Conservation (phyloP, 2,888 invertebrate genomes). For the Spodoptera picta region DNA sequence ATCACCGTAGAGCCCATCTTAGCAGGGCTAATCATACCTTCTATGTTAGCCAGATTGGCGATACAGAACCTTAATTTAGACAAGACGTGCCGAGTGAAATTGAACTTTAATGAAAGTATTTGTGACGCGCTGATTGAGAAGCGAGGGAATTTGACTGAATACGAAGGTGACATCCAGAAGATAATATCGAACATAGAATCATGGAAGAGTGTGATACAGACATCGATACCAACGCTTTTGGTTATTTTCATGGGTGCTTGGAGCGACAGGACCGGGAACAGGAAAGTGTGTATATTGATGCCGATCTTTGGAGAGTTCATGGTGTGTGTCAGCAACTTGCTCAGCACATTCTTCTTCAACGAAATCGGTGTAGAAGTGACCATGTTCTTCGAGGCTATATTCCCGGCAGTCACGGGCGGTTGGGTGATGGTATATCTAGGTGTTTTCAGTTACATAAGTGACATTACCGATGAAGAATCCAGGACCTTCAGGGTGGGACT, state of each 20-base stretch:
- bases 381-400: constrained; percentile 86
- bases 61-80: constrained; percentile 85
- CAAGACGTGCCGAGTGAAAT: constrained; percentile 79
- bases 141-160: constrained; percentile 86
- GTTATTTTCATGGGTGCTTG: constrained; percentile 89
- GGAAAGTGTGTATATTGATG: constrained; percentile 88
- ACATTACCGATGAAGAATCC: constrained; percentile 85
- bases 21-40: constrained; percentile 91
- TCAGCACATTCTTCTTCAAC: constrained; percentile 87
- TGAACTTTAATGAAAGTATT: constrained; percentile 72
- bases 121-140: constrained; percentile 76
- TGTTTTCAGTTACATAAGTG: constrained; percentile 90
- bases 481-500: constrained; percentile 90
- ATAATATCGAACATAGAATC: constrained; percentile 87
- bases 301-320: constrained; percentile 87
- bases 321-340: constrained; percentile 81
- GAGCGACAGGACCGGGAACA: constrained; percentile 89
- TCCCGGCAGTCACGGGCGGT: constrained; percentile 87
- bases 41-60: constrained; percentile 91
- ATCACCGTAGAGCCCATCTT: constrained; percentile 92
- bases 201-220: constrained; percentile 88
- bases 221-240: constrained; percentile 86
- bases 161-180: constrained; percentile 90
- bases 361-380: constrained; percentile 87
- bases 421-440: constrained; percentile 88